Percentiles rank a stretch among this genome's conserved stretches.
phyloP scores from a whole-genome alignment of 2,113 vertebrate species.

The Okapia johnstoni region DNA sequence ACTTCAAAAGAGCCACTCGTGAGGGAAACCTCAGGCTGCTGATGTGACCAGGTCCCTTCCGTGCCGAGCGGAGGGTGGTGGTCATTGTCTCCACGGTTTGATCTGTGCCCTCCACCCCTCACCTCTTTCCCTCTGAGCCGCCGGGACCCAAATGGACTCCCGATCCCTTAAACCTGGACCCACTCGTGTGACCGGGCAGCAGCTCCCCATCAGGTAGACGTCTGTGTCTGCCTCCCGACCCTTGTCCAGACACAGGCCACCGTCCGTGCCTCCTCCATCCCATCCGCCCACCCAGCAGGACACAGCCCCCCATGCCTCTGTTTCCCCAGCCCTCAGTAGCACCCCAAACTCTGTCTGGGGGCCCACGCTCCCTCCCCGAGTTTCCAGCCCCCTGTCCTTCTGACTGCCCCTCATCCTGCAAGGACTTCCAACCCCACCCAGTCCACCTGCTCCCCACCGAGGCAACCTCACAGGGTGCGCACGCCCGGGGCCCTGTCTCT shows the following conservation, averaged over 20 bases:
- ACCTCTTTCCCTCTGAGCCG: background rate
- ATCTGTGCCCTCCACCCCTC: too few relatives aligned
- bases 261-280: background rate
- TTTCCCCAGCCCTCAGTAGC: background rate
- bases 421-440: background rate
- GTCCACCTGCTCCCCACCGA: rapidly evolving
- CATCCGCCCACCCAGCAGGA: background rate
- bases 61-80: background rate
- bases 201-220: background rate
- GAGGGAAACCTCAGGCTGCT: background rate
- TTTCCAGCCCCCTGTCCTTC: background rate
- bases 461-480: background rate
- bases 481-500: background rate
- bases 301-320: background rate
- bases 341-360: background rate
- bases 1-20: background rate
- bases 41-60: background rate
- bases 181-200: background rate
- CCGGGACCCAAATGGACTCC: too few relatives aligned
- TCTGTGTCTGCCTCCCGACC: background rate
- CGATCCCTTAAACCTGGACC: background rate
- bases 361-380: background rate
- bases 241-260: background rate
- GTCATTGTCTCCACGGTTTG: rapidly evolving
- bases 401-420: background rate